Conservation (phyloP, 1,140 invertebrate species). For the Streblospio benedicti region DNA sequence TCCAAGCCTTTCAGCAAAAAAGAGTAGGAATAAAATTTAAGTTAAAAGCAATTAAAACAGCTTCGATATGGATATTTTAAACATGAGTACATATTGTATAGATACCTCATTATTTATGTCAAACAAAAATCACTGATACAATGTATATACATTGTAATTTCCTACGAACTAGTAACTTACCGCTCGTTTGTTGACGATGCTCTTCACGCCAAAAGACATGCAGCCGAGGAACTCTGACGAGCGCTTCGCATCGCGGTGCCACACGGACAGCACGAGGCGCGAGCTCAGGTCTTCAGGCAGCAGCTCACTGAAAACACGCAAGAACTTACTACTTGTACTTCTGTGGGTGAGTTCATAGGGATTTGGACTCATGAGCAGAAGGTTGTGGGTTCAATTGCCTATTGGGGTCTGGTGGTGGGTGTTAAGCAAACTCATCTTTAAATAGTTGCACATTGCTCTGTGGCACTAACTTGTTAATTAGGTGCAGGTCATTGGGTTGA, state of each 20-base stretch:
- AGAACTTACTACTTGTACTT: not conserved
- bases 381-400: no score
- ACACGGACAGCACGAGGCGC: slow-evolving; percentile 49
- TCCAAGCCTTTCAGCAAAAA: no score
- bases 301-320: slow-evolving; percentile 36
- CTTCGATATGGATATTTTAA: no score
- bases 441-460: no score
- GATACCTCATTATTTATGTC: not conserved
- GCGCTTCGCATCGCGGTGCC: slow-evolving; percentile 49
- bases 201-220: slow-evolving; percentile 61
- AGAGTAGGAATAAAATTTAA: no score
- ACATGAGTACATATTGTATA: no score
- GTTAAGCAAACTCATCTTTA: no score
- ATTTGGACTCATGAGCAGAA: no score
- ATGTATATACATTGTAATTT: not conserved
- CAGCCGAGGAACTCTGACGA: slow-evolving; percentile 67
- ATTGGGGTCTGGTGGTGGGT: no score
- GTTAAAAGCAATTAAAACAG: no score
- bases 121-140: not conserved
- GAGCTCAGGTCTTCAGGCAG: slow-evolving; percentile 46
- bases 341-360: not conserved
- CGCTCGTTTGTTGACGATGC: slow-evolving; percentile 54
- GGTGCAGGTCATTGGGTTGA: no score
- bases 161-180: slow-evolving; percentile 1
- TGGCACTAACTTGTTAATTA: no score